A percentile compares a stretch with the other conserved stretches of the same genome.
Conservation (phyloP, 2,888 invertebrate species). For the Julus scandinavius region DNA sequence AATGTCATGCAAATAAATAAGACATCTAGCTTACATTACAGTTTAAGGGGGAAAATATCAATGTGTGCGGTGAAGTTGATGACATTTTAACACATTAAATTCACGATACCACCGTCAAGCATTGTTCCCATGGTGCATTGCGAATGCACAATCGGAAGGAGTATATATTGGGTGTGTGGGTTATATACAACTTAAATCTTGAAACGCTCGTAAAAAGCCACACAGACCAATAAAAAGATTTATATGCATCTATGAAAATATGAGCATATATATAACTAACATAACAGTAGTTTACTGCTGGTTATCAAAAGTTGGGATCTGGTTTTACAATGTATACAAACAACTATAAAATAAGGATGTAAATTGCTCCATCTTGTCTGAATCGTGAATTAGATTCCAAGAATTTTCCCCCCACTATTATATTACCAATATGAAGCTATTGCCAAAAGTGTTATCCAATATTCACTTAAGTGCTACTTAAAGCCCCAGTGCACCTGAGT, state of each 20-base stretch:
- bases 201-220: neutral
- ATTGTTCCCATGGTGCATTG: slow-evolving; percentile 9
- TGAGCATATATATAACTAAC: neutral
- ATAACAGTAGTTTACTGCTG: neutral
- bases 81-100: slow-evolving; percentile 13
- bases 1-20: slow-evolving; percentile 42
- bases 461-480: slow-evolving; percentile 35
- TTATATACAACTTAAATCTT: neutral
- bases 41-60: neutral
- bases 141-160: neutral
- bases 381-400: neutral
- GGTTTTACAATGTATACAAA: neutral
- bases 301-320: neutral
- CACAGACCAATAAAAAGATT: neutral
- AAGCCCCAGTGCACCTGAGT: neutral
- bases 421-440: neutral
- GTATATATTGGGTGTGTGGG: neutral
- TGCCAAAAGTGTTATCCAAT: slow-evolving; percentile 16
- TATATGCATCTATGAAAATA: slow-evolving; percentile 1
- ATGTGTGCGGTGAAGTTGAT: slow-evolving; percentile 24
- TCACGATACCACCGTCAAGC: neutral
- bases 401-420: neutral
- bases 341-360: neutral
- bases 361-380: neutral
- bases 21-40: neutral